Evolutionary conservation across 2,113 vertebrate genomes (phyloP).

Genomic region (Larimichthys crocea): DNA sequence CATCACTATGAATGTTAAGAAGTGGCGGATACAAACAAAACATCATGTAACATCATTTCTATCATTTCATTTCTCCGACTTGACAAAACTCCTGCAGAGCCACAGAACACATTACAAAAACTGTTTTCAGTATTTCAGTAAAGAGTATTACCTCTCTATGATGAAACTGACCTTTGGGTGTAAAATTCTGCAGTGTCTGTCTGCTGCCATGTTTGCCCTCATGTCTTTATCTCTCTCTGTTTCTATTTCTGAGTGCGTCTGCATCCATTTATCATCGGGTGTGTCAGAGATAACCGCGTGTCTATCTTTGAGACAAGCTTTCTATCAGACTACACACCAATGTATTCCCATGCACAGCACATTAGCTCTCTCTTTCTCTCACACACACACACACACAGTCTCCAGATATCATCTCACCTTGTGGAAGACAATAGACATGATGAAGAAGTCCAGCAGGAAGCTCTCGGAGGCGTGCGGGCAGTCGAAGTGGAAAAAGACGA

Average conservation of each 20-base stretch:
- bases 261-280: background rate
- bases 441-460: slow-evolving; percentile 96
- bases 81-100: background rate
- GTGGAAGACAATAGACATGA: slow-evolving; percentile 95
- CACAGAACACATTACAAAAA: too few relatives aligned
- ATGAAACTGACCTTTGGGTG: slow-evolving; percentile 4
- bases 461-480: slow-evolving; percentile 93
- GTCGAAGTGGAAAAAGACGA: slow-evolving; percentile 97
- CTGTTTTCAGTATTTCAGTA: background rate
- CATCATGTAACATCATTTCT: too few relatives aligned
- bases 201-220: background rate
- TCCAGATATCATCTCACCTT: slow-evolving; percentile 85
- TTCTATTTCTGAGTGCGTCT: background rate
- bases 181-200: background rate
- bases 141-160: background rate
- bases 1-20: background rate
- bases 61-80: background rate
- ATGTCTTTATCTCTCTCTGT: background rate
- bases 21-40: background rate
- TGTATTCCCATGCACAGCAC: background rate
- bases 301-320: background rate
- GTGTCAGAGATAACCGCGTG: background rate
- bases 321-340: background rate
- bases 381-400: too few relatives aligned
- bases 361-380: background rate